Base-by-base conservation (phyloP, 1,140 invertebrate genomes). In the Drosophila ohnishii region DNA sequence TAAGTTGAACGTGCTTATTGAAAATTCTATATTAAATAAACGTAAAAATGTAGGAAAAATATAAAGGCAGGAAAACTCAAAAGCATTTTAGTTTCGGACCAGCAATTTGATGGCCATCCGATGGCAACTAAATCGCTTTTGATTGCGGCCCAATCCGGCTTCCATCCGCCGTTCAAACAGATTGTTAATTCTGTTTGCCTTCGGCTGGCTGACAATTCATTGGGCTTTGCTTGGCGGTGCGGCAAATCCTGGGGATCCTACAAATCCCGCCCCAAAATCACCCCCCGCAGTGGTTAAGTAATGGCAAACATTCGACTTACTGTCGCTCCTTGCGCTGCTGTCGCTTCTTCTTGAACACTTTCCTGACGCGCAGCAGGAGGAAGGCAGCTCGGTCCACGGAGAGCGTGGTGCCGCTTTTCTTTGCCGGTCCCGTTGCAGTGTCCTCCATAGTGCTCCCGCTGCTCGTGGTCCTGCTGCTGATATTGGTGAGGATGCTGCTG, bases 331-430 rank as follows among this genome's bases (percentile, higher is more conserved):
- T 97, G 65, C 95, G 93, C 87, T 96, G 95, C 85, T 96, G 95
- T 78, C 96, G 95, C 92, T 97, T 97, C 93, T 97, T 97, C 92
- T 96, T 96, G 92, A 98, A 97, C 22, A 96, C 96, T 90, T 96
- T 95, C 89, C 97, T 97, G 40, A 97, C 96, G 70, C 96, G 92
- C 61, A 98, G 93, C 63, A 98, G 94, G 19, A 98, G 93, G 92
- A 98, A 97, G 22, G 96, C 97, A 34, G 97, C 97, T 65, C 96
- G 93, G 92, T 97, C 96, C 86, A 97, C 97, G 62, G 96, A 96
- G 67, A 97, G 93, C 32, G 94, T 94, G 39, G 92, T 90, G 64
- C 66, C 66, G 55, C 80, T 87, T 25, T 86, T 87, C 61, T 84
- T 85, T 11, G 86, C 74, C 25, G 84, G 53, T 34, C 78, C 61